Base-by-base conservation (phyloP, 2,888 invertebrate genomes). In the Camptogramma bilineatum region DNA sequence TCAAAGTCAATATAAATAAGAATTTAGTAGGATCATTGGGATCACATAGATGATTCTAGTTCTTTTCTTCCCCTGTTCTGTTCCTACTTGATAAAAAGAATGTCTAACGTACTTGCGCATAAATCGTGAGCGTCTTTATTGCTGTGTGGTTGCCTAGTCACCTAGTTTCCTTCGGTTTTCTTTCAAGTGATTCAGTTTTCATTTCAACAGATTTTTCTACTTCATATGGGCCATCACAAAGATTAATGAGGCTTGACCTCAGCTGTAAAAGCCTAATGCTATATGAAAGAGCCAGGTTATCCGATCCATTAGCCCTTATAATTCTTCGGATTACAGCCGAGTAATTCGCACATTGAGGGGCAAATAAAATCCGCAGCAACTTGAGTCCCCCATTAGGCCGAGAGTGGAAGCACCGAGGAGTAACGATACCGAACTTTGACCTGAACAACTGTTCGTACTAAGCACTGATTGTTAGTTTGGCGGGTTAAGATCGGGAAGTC, bases 291-390 rank as follows among this genome's bases (percentile, higher is more conserved):
- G 19, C 10, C 47, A 19, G 48, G 21, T 21, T 24, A 44, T 48
- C 21, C 48, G 21, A 48, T 44, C 47, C 47, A 51, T 57, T 48
- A 52, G 39, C 44, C 34, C 60, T 53, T 21, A 53, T 57, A 53
- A 52, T 53, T 44, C n/a, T 52, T 44, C 56, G 17, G 18, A 57
- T 56, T 61, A 50, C 24, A 28, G 21, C 52, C 24, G 18, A 57
- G 57, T 57, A 58, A 57, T 65, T 53, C 53, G 57, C 24, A 17
- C 46, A 50, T 52, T 56, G 34, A 61, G 60, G 19, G 60, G 64
- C 24, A 57, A 61, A 57, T 65, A 65, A 61, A 56, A 65, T 65
- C 50, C 57, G 19, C 53, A 39, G 61, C 46, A 44, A 46, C 52
- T 54, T 18, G 28, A 61, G 46, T 31, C 57, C 50, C 44, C 54